Percentiles rank a stretch among this genome's conserved stretches.
phyloP scores from a whole-genome alignment of 2,113 vertebrate species.

The Heliornis fulica region DNA sequence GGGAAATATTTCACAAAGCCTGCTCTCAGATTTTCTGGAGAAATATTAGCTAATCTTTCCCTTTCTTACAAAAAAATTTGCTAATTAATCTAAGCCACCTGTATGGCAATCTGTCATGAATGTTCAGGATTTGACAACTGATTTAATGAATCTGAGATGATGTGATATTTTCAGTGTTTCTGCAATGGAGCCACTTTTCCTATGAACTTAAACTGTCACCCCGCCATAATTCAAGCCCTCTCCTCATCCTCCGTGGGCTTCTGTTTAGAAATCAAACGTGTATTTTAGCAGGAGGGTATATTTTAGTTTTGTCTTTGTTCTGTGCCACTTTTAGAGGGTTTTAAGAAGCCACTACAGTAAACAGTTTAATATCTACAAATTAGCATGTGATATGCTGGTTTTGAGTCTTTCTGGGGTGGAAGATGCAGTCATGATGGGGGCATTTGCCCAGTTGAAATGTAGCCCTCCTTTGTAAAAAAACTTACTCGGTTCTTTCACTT shows the following conservation, averaged over 20 bases:
- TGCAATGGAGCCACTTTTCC: not conserved
- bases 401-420: not conserved
- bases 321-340: not conserved
- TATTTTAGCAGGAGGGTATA: not conserved
- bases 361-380: not conserved
- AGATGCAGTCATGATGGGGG: not conserved
- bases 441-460: not conserved
- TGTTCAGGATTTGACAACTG: not conserved
- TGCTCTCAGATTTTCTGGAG: not conserved
- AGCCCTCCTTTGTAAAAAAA: not conserved
- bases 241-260: not conserved
- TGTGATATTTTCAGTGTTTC: not conserved
- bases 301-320: not conserved
- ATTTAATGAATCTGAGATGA: not conserved
- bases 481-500: not conserved
- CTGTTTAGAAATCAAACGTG: not conserved
- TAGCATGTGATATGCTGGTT: not conserved
- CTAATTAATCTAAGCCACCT: not conserved
- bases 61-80: not conserved
- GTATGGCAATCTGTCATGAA: not conserved
- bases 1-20: not conserved
- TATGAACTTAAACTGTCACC: not conserved
- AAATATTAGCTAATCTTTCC: not conserved
- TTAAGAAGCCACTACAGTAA: not conserved
- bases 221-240: not conserved